phyloP scores from a whole-genome alignment of 2,113 vertebrate species.

The Camelus dromedarius region DNA sequence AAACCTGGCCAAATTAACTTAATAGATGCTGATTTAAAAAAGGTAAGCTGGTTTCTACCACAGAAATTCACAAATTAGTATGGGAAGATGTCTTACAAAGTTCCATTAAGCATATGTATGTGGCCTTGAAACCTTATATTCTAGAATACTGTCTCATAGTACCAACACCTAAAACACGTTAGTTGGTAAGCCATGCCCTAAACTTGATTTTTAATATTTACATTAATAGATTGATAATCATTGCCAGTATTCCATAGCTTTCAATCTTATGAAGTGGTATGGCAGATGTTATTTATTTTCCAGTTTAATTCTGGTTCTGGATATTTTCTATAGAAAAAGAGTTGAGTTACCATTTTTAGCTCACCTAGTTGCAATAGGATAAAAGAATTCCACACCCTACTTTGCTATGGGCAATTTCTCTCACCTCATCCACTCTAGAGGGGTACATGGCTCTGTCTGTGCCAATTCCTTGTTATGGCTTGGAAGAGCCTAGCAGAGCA shows the following conservation, averaged over 20 bases:
- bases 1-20: background rate
- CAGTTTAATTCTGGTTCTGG: background rate
- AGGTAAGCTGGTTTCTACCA: background rate
- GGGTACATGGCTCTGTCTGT: background rate
- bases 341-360: background rate
- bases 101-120: background rate
- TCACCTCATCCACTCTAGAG: background rate
- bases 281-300: background rate
- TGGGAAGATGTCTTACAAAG: background rate
- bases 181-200: background rate
- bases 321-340: background rate
- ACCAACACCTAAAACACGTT: background rate
- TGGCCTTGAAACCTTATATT: background rate
- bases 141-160: background rate
- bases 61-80: background rate
- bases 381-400: background rate
- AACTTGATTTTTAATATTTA: background rate
- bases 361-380: background rate
- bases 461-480: background rate
- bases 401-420: background rate
- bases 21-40: background rate
- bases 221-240: background rate
- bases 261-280: background rate
- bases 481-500: background rate
- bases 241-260: background rate